Evolutionary conservation across 2,888 invertebrate species (phyloP), one percentile per base, ranked within the genome.

Genomic region (Entomobrya multifasciata): DNA sequence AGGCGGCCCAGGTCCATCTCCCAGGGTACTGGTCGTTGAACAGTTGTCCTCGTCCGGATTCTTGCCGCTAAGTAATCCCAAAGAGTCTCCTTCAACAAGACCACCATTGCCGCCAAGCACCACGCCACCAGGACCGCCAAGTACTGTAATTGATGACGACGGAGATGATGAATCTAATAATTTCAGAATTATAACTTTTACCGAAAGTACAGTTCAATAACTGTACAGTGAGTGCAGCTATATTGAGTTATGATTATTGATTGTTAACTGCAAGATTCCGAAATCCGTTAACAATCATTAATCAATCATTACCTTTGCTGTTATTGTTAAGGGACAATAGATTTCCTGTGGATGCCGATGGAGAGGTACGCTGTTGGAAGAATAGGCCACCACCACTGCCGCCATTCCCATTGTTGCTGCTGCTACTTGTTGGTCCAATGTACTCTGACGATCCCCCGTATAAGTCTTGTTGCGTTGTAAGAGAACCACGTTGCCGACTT

Each of bases 21-120:
- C 91, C 20, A 91, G 81, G 17, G 91, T 91, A 65, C 90, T 90
- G n/a, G 90, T 88, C 25, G 90, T 91, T 76, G 90, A 90, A 77
- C 90, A 90, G 72, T 89, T 89, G 87, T 91, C 90, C 67, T 90
- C 89, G 62, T 90, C 91, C 13, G 89, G 89, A 77, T 89, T 90
- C 74, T 90, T 89, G 62, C 88, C 88, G 22, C 87, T 87, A 13
- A 88, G 85, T 30, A 88, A 74, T 49, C 87, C 88, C 10, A 86
- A 57, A 11, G 88, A 87, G 87, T 87, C 88, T n/a, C 87, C 88
- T 11, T 87, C 87, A 62, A 74, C 76, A 82, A 70, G 84, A 36
- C 55, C 62, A 36, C 72, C 55, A 36, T 41, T 70, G 8, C 79
- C 76, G 8, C 57, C 74, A 74, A 74, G 20, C 8, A 77, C 0